Evolutionary conservation across 2,797 vertebrate species (phyloP).

Genomic region (Cossypha polioptera): DNA sequence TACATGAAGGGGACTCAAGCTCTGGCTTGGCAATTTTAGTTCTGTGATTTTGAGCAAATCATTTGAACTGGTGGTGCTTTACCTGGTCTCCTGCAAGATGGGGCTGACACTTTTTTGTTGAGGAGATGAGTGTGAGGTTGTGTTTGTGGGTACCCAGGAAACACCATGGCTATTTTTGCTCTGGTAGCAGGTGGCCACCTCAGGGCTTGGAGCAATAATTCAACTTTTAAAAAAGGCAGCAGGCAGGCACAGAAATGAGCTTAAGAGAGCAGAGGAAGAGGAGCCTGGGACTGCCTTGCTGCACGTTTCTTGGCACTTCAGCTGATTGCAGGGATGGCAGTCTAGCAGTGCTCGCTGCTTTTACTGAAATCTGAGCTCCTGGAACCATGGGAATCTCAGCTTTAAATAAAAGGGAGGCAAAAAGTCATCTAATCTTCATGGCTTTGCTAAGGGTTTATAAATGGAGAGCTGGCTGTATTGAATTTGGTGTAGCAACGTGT

Average conservation of each 20-base stretch:
- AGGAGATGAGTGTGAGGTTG: not conserved
- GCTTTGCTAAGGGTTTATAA: not conserved
- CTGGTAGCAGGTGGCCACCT: not conserved
- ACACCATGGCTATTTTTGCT: not conserved
- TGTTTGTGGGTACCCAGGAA: not conserved
- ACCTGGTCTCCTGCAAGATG: not conserved
- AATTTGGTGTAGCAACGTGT: not conserved
- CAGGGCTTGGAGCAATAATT: not conserved
- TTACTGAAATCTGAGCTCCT: not conserved
- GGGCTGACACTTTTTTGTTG: not conserved
- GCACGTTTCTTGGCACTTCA: not conserved
- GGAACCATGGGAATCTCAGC: not conserved
- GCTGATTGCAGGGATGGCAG: not conserved
- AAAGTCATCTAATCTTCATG: not conserved
- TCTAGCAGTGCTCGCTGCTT: not conserved
- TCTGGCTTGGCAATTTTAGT: not conserved
- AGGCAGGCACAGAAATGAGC: not conserved
- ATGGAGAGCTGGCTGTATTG: not conserved
- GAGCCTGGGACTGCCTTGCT: not conserved
- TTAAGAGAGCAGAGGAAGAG: not conserved
- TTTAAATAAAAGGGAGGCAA: not conserved
- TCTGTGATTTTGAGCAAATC: not conserved
- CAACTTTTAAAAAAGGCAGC: not conserved
- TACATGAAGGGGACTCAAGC: not conserved
- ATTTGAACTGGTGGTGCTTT: not conserved